Conservation (phyloP, 2,888 invertebrate genomes). For the Yponomeuta cagnagella region DNA sequence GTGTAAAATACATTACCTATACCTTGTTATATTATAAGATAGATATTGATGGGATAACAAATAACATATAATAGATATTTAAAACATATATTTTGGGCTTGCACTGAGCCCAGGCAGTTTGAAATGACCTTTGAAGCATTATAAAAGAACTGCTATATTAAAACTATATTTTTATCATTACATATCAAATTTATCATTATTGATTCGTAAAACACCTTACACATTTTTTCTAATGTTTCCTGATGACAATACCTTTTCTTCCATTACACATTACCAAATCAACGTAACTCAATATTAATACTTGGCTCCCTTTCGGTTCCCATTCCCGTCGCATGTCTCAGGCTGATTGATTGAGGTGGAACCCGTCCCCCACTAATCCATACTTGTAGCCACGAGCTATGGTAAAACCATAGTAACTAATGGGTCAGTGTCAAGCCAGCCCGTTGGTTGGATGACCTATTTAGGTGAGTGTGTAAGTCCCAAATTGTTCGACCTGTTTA, state of each 20-base stretch:
- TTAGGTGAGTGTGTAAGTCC: too few relatives aligned
- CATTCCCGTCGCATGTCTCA: neutral
- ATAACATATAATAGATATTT: slow-evolving; percentile 24
- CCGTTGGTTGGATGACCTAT: too few relatives aligned
- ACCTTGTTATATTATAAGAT: neutral
- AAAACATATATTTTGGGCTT: slow-evolving; percentile 32
- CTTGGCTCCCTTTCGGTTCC: neutral
- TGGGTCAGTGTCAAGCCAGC: too few relatives aligned
- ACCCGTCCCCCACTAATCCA: neutral
- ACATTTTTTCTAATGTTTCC: too few relatives aligned
- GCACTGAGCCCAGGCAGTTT: slow-evolving; percentile 61
- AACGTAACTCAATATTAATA: neutral
- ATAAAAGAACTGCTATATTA: neutral
- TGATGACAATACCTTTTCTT: too few relatives aligned
- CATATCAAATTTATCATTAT: too few relatives aligned
- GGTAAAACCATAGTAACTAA: neutral
- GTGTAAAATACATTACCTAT: slow-evolving; percentile 43
- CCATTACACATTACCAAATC: neutral
- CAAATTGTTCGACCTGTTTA: too few relatives aligned
- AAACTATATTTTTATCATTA: too few relatives aligned
- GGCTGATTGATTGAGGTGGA: neutral
- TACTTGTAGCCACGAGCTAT: neutral
- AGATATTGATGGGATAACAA: slow-evolving; percentile 2
- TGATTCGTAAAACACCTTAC: too few relatives aligned
- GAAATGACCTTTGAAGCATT: slow-evolving; percentile 21